Conservation (phyloP, 2,888 invertebrate species). For the Cheilosia vulpina region DNA sequence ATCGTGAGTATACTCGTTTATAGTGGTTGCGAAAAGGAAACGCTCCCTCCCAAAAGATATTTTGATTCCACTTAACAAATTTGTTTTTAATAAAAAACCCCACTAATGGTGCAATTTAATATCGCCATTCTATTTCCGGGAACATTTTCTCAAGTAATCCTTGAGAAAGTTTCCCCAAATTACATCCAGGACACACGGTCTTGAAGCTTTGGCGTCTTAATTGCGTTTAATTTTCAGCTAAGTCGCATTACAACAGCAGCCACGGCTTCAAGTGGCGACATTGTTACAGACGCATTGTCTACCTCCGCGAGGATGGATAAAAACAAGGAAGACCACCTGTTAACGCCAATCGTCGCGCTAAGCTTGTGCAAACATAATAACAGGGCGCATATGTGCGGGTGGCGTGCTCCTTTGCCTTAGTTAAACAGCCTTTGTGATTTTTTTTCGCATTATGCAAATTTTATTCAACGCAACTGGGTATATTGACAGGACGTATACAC, state of each 20-base stretch:
- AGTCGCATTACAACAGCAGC: slow-evolving; percentile 11
- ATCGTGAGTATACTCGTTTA: background rate
- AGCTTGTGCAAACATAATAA: slow-evolving; percentile 3
- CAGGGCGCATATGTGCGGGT: slow-evolving; percentile 8
- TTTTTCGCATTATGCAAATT: slow-evolving; percentile 71
- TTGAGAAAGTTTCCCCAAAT: background rate
- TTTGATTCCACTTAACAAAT: background rate
- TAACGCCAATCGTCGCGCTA: slow-evolving; percentile 2
- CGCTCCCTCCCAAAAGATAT: background rate
- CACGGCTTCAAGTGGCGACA: slow-evolving; percentile 9
- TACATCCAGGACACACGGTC: slow-evolving; percentile 4
- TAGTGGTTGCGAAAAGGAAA: slow-evolving; percentile 4
- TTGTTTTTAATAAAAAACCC: slow-evolving; percentile 19
- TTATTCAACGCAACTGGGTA: slow-evolving; percentile 50
- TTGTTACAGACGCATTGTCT: slow-evolving; percentile 14
- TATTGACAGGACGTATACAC: slow-evolving; percentile 31
- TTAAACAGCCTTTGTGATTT: slow-evolving; percentile 62
- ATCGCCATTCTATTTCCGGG: background rate
- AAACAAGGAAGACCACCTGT: slow-evolving; percentile 39
- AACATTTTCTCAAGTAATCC: background rate
- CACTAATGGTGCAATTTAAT: slow-evolving; percentile 21
- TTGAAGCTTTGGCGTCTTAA: slow-evolving; percentile 25
- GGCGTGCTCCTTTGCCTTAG: slow-evolving; percentile 30
- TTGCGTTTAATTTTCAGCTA: slow-evolving; percentile 36
- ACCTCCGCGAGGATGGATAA: background rate